Evolutionary conservation across 2,113 vertebrate genomes (phyloP).

Genomic region (Steatornis caripensis): DNA sequence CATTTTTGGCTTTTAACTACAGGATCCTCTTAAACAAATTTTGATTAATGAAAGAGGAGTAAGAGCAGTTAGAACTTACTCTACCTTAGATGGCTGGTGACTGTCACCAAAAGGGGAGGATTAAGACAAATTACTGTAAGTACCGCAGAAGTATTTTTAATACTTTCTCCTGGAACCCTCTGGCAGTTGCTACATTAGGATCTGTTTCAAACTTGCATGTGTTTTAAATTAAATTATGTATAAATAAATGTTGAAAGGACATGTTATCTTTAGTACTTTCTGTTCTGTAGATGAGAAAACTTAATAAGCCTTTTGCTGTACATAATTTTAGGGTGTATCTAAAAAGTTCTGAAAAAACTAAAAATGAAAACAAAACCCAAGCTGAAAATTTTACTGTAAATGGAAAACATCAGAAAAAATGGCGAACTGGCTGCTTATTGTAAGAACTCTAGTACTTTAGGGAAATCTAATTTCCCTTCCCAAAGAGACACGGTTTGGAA

Average conservation of each 20-base stretch:
- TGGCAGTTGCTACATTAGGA: not conserved
- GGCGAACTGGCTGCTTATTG: not conserved
- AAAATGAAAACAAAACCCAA: not conserved
- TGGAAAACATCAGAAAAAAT: not conserved
- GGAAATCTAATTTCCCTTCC: not conserved
- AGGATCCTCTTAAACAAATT: not conserved
- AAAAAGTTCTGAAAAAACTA: not conserved
- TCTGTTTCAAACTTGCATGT: not conserved
- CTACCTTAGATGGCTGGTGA: not conserved
- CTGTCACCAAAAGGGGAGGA: not conserved
- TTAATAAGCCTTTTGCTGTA: not conserved
- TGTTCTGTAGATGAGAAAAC: not conserved
- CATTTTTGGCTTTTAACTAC: not conserved
- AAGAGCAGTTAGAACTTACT: not conserved
- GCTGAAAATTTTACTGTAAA: not conserved
- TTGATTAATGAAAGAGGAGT: not conserved
- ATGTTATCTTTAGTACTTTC: constrained; percentile 17
- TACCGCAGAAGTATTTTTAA: not conserved
- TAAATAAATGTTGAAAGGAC: not conserved
- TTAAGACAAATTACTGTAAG: not conserved
- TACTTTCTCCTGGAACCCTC: not conserved
- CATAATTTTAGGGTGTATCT: not conserved
- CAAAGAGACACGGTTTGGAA: not conserved
- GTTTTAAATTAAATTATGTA: constrained; percentile 44
- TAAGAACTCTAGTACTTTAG: not conserved